Conservation (phyloP, 2,888 invertebrate species). For the Ceraclea dissimilis region DNA sequence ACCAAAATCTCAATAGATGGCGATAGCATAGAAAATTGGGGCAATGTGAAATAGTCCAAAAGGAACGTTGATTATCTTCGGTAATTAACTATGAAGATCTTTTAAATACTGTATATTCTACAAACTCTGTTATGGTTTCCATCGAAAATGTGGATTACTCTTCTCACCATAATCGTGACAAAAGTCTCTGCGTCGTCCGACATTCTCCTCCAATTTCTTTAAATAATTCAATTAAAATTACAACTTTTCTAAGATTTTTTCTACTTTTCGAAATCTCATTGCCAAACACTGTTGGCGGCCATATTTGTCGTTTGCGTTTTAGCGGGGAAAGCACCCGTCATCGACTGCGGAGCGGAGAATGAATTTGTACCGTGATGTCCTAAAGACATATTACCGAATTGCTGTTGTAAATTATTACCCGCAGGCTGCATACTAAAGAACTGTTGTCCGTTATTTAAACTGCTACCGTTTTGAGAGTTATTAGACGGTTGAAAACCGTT, state of each 20-base stretch:
- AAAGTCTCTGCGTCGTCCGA: too few relatives aligned
- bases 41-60: too few relatives aligned
- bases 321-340: constrained; percentile 12
- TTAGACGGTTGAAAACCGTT: constrained; percentile 17
- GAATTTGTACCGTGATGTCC: constrained; percentile 12
- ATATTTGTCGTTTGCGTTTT: constrained; percentile 15
- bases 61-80: too few relatives aligned
- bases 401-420: constrained; percentile 16
- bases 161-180: too few relatives aligned
- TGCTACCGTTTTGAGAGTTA: not conserved
- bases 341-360: constrained; percentile 12
- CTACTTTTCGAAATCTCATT: constrained; percentile 10
- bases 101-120: too few relatives aligned
- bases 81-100: too few relatives aligned
- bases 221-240: not conserved
- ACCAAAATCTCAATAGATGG: too few relatives aligned
- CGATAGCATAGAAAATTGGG: too few relatives aligned
- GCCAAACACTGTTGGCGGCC: constrained; percentile 24
- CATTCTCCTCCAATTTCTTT: too few relatives aligned
- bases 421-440: constrained; percentile 14
- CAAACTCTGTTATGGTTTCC: too few relatives aligned
- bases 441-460: constrained; percentile 1
- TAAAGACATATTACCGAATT: constrained; percentile 21
- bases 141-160: too few relatives aligned
- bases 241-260: not conserved